Evolutionary conservation across 2,797 vertebrate genomes (phyloP).

Genomic region (Hozukius guyotensis): DNA sequence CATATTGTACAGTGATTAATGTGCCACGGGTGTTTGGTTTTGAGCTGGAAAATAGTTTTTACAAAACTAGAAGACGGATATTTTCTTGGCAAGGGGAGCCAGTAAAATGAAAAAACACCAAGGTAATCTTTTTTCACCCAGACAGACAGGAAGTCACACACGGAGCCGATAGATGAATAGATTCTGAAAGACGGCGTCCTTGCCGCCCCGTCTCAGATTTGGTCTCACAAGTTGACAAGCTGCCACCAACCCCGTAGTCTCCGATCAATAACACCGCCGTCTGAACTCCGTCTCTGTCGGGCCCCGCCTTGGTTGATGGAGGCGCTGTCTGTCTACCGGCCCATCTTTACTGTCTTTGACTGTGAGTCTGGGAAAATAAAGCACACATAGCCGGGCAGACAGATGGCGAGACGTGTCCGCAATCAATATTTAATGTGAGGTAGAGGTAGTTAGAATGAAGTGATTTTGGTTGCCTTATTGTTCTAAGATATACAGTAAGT

Average conservation of each 20-base stretch:
- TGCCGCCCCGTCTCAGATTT: not conserved
- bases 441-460: not conserved
- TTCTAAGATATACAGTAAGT: not conserved
- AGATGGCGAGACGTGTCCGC: not conserved
- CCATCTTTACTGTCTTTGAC: constrained; percentile 11
- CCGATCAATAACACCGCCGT: constrained; percentile 46
- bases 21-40: not conserved
- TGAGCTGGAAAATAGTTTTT: not conserved
- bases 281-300: constrained; percentile 29
- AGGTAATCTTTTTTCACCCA: not conserved
- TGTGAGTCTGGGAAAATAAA: constrained; percentile 14
- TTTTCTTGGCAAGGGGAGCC: not conserved
- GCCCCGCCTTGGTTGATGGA: constrained; percentile 11
- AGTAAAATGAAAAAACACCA: not conserved
- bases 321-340: constrained; percentile 17
- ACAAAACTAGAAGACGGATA: not conserved
- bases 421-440: constrained; percentile 26
- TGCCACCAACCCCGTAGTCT: constrained; percentile 13
- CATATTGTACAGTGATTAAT: not conserved
- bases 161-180: not conserved
- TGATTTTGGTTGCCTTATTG: not conserved
- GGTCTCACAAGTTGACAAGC: constrained; percentile 31
- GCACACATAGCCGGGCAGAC: not conserved
- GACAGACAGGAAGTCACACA: not conserved
- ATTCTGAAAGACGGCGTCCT: not conserved